Conservation (phyloP, 2,113 vertebrate species). For the Cinclus mexicanus region DNA sequence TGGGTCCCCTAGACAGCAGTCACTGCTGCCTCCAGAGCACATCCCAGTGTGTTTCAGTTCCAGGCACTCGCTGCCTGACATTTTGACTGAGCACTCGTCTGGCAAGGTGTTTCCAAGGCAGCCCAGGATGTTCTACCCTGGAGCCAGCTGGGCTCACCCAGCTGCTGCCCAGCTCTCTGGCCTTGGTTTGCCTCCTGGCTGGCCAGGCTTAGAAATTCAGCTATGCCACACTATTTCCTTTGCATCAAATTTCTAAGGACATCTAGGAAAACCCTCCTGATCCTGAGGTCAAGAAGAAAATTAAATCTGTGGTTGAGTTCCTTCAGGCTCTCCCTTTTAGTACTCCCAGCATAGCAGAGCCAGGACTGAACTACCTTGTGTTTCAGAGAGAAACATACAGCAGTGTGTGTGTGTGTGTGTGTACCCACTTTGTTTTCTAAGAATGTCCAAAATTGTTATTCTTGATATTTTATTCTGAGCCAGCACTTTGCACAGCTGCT, state of each 20-base stretch:
- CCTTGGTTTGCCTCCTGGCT: not conserved
- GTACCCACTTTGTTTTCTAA: not conserved
- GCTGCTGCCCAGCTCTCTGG: rapidly evolving
- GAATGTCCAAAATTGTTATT: not conserved
- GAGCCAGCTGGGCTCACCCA: not conserved
- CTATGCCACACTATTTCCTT: not conserved
- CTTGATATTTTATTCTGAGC: not conserved
- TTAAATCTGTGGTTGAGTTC: not conserved
- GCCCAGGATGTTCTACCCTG: rapidly evolving
- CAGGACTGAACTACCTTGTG: not conserved
- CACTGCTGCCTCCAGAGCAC: not conserved
- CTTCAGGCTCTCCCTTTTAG: not conserved
- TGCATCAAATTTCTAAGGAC: not conserved
- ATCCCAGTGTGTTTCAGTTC: not conserved
- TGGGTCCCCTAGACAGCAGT: not conserved
- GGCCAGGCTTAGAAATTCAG: not conserved
- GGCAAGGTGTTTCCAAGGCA: not conserved
- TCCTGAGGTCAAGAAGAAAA: not conserved
- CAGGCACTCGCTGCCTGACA: not conserved
- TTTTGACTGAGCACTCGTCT: rapidly evolving
- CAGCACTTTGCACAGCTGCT: not conserved
- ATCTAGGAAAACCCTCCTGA: not conserved
- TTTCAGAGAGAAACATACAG: not conserved
- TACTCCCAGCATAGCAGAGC: not conserved
- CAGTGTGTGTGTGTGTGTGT: not conserved